Conservation (phyloP, 1,140 invertebrate genomes). For the Acromyrmex charruanus region DNA sequence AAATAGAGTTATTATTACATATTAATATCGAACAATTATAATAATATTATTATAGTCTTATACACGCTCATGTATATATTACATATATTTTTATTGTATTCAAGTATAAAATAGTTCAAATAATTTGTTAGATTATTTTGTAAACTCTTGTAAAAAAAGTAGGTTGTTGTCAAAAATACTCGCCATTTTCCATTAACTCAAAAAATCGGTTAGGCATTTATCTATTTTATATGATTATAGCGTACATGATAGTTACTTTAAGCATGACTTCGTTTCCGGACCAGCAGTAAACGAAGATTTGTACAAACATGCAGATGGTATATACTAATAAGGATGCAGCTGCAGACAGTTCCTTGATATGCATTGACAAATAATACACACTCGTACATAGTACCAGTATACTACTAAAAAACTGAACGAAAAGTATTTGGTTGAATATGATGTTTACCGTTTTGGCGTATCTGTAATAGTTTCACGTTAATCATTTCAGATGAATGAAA, state of each 20-base stretch:
- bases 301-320: conserved; percentile 16
- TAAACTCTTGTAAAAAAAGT: neutral
- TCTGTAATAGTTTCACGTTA: conserved; percentile 46
- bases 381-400: conserved; percentile 56
- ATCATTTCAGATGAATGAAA: too few species aligned
- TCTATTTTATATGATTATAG: neutral
- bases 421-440: conserved; percentile 55
- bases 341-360: neutral
- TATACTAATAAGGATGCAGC: neutral
- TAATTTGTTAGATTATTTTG: neutral
- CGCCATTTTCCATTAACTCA: neutral
- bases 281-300: conserved; percentile 31
- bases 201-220: neutral
- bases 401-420: conserved; percentile 69
- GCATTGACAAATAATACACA: neutral
- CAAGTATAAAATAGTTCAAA: neutral
- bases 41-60: too few species aligned
- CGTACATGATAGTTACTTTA: conserved; percentile 12
- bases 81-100: neutral
- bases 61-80: too few species aligned
- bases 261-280: conserved; percentile 38
- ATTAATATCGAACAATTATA: too few species aligned
- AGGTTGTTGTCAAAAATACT: neutral
- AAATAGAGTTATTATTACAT: neutral
- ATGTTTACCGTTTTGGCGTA: conserved; percentile 59